phyloP scores from a whole-genome alignment of 2,797 vertebrate genomes.

The Dendrocincla fuliginosa region DNA sequence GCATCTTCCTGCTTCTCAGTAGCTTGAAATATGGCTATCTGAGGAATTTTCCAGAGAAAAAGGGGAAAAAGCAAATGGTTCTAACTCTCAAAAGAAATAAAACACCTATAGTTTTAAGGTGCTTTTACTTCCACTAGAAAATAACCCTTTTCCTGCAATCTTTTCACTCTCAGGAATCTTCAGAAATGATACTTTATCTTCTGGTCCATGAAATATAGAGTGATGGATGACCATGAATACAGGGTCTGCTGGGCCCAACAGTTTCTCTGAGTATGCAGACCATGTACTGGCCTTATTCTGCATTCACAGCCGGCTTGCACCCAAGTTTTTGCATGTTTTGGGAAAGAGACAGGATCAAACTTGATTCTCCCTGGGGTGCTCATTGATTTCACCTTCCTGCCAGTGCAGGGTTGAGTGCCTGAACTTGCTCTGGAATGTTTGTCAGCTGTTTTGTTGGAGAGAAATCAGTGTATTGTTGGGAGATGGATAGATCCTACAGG shows the following conservation, averaged over 20 bases:
- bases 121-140: neutral
- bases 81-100: neutral
- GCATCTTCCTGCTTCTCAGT: neutral
- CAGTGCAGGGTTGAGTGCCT: neutral
- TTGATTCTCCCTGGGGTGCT: slow-evolving; percentile 19
- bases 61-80: neutral
- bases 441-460: slow-evolving; percentile 7
- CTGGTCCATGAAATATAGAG: neutral
- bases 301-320: neutral
- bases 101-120: neutral
- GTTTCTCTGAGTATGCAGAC: neutral
- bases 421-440: slow-evolving; percentile 53
- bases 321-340: neutral
- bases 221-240: neutral
- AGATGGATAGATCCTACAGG: neutral
- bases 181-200: neutral
- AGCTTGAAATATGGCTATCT: neutral
- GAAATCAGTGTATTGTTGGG: neutral
- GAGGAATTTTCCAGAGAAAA: neutral
- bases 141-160: neutral
- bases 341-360: slow-evolving; percentile 43
- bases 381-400: slow-evolving; percentile 40
- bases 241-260: neutral
- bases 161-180: neutral
- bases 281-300: neutral